phyloP scores from a whole-genome alignment of 2,113 vertebrate genomes.

The Tetrao urogallus region DNA sequence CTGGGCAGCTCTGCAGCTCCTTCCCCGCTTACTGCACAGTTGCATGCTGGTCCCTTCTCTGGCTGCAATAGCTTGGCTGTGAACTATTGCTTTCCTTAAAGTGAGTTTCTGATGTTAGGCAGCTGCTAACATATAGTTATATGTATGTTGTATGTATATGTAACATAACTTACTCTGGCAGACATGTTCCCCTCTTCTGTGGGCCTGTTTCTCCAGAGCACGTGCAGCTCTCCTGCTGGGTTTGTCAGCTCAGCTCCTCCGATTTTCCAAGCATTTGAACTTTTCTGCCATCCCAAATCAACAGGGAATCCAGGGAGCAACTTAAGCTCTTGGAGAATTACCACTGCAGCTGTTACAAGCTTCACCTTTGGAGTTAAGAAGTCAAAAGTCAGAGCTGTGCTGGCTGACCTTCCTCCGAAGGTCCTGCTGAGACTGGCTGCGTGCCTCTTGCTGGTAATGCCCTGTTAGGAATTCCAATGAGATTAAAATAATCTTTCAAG shows the following conservation, averaged over 20 bases:
- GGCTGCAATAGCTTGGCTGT: background rate
- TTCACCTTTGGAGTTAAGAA: background rate
- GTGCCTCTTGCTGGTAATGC: background rate
- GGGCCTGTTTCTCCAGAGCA: background rate
- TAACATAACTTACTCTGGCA: background rate
- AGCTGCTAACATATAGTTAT: too few species aligned
- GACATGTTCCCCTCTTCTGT: fast-evolving
- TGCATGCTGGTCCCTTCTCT: background rate
- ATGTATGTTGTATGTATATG: too few species aligned
- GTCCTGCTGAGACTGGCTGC: background rate
- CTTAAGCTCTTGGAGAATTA: background rate
- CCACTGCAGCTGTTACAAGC: fast-evolving
- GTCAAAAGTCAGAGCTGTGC: background rate
- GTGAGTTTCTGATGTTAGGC: background rate
- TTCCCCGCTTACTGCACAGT: background rate
- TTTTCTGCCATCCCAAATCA: background rate
- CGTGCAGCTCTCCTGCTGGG: background rate
- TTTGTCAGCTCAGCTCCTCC: background rate
- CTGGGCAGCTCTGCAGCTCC: background rate
- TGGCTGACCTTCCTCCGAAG: background rate
- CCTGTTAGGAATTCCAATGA: too few species aligned
- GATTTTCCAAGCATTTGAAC: background rate
- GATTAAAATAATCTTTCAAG: background rate
- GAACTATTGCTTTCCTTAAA: background rate
- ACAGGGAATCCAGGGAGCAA: background rate